Conservation (phyloP, 2,888 invertebrate species). For the Portevinia maculata region DNA sequence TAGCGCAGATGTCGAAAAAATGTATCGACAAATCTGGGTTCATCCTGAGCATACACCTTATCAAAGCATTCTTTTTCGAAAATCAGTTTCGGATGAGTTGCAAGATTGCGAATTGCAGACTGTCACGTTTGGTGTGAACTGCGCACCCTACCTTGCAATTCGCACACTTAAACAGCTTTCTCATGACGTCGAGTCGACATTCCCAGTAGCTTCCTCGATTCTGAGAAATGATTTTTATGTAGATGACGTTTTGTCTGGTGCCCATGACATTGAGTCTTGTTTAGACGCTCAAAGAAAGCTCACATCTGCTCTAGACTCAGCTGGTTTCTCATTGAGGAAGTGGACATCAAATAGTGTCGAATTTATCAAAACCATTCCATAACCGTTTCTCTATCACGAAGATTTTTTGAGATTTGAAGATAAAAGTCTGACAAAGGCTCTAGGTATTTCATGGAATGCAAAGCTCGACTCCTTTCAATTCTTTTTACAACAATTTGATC, state of each 20-base stretch:
- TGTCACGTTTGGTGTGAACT: slow-evolving; percentile 20
- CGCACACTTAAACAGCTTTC: not conserved
- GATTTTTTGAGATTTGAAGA: slow-evolving; percentile 2
- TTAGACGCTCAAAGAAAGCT: slow-evolving; percentile 36
- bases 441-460: slow-evolving; percentile 19
- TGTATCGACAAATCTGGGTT: not conserved
- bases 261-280: slow-evolving; percentile 23
- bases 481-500: not conserved
- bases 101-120: slow-evolving; percentile 16
- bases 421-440: slow-evolving; percentile 15
- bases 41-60: not conserved
- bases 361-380: not conserved
- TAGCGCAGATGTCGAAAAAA: too few relatives aligned
- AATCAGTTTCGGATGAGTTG: not conserved
- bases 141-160: slow-evolving; percentile 12
- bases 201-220: slow-evolving; percentile 36
- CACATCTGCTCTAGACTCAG: slow-evolving; percentile 10
- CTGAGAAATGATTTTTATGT: slow-evolving; percentile 44
- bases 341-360: slow-evolving; percentile 32
- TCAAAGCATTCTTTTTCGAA: slow-evolving; percentile 1
- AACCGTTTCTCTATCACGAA: not conserved
- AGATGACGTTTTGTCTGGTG: slow-evolving; percentile 52
- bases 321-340: slow-evolving; percentile 28
- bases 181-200: not conserved
- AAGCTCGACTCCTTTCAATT: slow-evolving; percentile 1